A percentile compares a stretch with the other conserved stretches of the same genome.
phyloP scores from a whole-genome alignment of 2,797 vertebrate species.

The Acipenser oxyrinchus region DNA sequence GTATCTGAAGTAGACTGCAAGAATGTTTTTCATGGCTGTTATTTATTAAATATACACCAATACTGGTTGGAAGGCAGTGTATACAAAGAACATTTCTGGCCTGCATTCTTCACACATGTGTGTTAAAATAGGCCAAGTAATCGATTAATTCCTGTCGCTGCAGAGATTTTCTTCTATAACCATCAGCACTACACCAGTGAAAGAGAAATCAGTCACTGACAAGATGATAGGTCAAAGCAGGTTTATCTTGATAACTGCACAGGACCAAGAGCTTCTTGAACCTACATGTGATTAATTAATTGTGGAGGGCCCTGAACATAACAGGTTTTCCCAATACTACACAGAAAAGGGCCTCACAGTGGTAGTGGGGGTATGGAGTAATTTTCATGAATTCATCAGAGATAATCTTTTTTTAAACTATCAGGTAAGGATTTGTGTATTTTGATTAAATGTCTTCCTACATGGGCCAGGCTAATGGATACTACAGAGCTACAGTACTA shows the following conservation, averaged over 20 bases:
- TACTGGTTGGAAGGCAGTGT: too few species aligned
- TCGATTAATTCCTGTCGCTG: too few species aligned
- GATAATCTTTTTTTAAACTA: neutral
- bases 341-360: neutral
- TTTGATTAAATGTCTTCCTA: neutral
- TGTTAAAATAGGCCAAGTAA: too few species aligned
- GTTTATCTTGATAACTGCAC: constrained; percentile 29
- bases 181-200: too few species aligned
- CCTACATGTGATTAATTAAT: constrained; percentile 23
- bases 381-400: neutral
- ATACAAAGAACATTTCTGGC: too few species aligned
- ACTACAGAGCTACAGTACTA: too few species aligned
- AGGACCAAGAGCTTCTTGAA: constrained; percentile 11
- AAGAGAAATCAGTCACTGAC: constrained; percentile 28
- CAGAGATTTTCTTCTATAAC: too few species aligned
- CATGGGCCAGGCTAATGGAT: neutral
- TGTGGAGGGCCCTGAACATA: constrained; percentile 9
- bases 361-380: neutral
- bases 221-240: constrained; percentile 21
- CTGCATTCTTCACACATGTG: too few species aligned
- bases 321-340: neutral
- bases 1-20: too few species aligned
- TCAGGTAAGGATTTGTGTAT: neutral
- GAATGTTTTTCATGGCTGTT: too few species aligned
- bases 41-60: too few species aligned